These are phyloP conservation scores for Argyresthia albistria DNA, from an alignment of 2,888 invertebrate genomes.

Conservation along the genomic window DNA sequence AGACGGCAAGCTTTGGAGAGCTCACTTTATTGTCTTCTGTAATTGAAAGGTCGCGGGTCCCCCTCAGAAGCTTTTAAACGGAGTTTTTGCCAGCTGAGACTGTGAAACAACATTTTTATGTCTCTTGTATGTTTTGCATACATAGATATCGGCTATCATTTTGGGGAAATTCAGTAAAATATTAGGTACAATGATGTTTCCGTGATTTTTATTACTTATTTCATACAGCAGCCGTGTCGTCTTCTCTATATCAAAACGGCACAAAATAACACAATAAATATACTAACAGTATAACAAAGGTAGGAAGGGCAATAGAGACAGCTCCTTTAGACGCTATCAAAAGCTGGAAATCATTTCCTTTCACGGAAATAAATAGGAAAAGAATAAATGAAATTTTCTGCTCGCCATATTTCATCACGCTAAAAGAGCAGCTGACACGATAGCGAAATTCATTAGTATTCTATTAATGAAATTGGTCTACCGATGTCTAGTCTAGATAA, in stretches of 20 bases:
- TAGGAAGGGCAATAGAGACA: too few species aligned
- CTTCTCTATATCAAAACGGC: too few species aligned
- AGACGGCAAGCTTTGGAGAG: constrained; percentile 25
- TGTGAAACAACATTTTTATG: constrained; percentile 38
- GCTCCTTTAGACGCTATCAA: not conserved
- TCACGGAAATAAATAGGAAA: constrained; percentile 10
- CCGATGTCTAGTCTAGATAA: too few species aligned
- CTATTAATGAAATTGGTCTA: too few species aligned
- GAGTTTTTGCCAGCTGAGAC: constrained; percentile 37
- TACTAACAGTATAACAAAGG: too few species aligned
- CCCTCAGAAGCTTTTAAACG: constrained; percentile 45
- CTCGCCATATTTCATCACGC: constrained; percentile 17
- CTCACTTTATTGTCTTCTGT: constrained; percentile 59
- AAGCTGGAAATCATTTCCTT: not conserved
- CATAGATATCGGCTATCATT: not conserved
- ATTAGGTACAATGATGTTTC: too few species aligned
- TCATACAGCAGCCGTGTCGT: too few species aligned
- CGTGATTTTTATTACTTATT: too few species aligned
- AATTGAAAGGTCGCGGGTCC: constrained; percentile 60
- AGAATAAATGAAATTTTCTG: constrained; percentile 13
- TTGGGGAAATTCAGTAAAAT: too few species aligned
- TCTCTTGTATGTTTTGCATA: constrained; percentile 12
- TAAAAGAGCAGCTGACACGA: not conserved
- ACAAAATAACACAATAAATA: too few species aligned
- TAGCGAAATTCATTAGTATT: not conserved